Conservation (phyloP, 2,113 vertebrate species). For the Myotis davidii region DNA sequence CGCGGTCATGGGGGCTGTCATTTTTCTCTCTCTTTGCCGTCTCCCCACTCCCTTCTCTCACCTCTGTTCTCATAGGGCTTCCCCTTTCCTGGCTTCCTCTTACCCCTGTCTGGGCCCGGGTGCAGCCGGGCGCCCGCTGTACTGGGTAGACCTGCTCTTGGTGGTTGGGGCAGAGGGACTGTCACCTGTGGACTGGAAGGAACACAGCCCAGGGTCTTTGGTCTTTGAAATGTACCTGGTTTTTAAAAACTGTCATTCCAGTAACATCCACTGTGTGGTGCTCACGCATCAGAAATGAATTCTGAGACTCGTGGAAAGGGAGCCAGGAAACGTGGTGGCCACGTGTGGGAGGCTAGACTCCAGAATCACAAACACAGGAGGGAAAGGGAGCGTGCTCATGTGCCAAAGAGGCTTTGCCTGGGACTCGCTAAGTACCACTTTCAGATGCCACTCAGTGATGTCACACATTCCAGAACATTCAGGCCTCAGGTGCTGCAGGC, state of each 20-base stretch:
- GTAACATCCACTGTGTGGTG: background rate
- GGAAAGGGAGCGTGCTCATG: rapidly evolving
- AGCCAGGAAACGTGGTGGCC: background rate
- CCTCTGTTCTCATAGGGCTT: background rate
- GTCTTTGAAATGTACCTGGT: background rate
- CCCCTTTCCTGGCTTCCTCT: background rate
- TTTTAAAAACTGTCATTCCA: slow-evolving; percentile 13
- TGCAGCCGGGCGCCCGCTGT: background rate
- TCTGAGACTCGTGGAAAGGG: background rate
- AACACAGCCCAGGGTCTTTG: background rate
- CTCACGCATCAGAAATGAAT: background rate
- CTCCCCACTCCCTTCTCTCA: background rate
- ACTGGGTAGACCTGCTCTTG: rapidly evolving
- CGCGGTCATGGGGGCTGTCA: no score
- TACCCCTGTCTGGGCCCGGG: background rate
- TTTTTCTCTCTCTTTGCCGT: background rate
- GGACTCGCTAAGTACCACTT: background rate
- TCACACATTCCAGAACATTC: background rate
- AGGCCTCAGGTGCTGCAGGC: rapidly evolving
- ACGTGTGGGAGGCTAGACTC: background rate
- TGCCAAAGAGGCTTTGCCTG: background rate
- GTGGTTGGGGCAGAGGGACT: no score
- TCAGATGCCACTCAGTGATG: background rate
- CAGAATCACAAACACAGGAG: background rate
- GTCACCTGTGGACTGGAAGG: background rate